Evolutionary conservation across 2,113 vertebrate genomes (phyloP).

Genomic region (Candoia aspera): DNA sequence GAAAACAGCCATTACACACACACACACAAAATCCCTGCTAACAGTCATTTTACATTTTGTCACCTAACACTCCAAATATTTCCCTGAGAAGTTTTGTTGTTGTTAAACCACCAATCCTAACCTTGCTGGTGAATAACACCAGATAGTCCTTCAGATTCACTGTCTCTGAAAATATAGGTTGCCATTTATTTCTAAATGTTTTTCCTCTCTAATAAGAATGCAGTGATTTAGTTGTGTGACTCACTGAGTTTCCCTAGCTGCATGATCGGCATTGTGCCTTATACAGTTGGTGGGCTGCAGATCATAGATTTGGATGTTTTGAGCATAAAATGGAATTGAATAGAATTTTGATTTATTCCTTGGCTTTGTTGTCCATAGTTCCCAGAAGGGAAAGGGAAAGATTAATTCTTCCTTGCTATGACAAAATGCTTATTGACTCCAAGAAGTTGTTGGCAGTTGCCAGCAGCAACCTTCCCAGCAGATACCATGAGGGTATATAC

Average conservation of each 20-base stretch:
- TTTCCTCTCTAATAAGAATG: not conserved
- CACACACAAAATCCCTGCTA: not conserved
- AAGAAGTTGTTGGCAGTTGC: not conserved
- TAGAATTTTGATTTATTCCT: not conserved
- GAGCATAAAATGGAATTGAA: not conserved
- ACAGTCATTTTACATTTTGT: not conserved
- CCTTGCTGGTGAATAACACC: not conserved
- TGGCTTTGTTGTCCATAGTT: not conserved
- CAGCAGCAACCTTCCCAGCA: conserved; percentile 43
- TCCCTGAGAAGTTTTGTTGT: too few relatives aligned
- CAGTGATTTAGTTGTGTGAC: not conserved
- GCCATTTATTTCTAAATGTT: not conserved
- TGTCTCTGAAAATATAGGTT: not conserved
- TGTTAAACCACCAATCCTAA: not conserved
- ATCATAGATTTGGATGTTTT: not conserved
- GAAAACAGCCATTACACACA: not conserved
- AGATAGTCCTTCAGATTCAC: not conserved
- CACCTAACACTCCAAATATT: not conserved
- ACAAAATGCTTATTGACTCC: conserved; percentile 15
- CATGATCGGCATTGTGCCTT: not conserved
- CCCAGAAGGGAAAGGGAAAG: not conserved
- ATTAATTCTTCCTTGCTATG: conserved; percentile 6
- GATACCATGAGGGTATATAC: conserved; percentile 38
- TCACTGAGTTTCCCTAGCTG: not conserved
- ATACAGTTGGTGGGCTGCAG: not conserved